Evolutionary conservation across 1,140 invertebrate species (phyloP), one percentile per base, ranked within the genome.

Genomic region (Drosophila parabipectinata): DNA sequence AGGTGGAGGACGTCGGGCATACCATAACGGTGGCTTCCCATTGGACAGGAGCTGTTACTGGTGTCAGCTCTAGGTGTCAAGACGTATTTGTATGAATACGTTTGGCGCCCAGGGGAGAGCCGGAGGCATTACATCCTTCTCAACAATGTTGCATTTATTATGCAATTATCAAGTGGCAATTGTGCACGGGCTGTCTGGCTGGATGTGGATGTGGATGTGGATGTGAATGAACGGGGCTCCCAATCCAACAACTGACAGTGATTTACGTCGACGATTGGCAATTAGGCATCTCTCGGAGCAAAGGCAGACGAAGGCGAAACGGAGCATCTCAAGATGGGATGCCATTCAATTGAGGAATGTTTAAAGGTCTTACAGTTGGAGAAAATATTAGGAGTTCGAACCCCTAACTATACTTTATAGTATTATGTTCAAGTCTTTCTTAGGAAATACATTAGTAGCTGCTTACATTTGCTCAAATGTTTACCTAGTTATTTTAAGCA

Each of bases 221-320:
- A 41, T 69, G 55, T 54, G 39, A 24, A 56, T 44, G 37, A 54
- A 14, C 12, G 5, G 14, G 51, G 37, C 39, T 50, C 24, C 59
- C 58, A 18, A 50, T 45, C 47, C 59, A 57, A 74, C 60, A 63
- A 58, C 56, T 87, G 83, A 88, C 83, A 88, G 83, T 88, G 83
- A 88, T 88, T 88, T 88, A 88, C 83, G 83, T 67, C 79, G 79
- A 84, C 83, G 72, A 88, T 88, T 88, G 83, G 83, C 83, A 88
- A 88, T 88, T 88, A 88, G 84, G 76, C 72, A 48, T 66, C 60
- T 52, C 32, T 8, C 5, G n/a, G 34, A 37, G 12, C 34, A 4
- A 12, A 37, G n/a, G n/a, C 14, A 71, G 50, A 58, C 50, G 21
- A 14, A 61, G 39, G 10, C 21, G 32, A 58, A 47, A 30, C 63